Percentiles rank a stretch among this genome's conserved stretches.
Evolutionary conservation across 2,113 vertebrate genomes (phyloP).

Genomic region (Gymnogyps californianus): DNA sequence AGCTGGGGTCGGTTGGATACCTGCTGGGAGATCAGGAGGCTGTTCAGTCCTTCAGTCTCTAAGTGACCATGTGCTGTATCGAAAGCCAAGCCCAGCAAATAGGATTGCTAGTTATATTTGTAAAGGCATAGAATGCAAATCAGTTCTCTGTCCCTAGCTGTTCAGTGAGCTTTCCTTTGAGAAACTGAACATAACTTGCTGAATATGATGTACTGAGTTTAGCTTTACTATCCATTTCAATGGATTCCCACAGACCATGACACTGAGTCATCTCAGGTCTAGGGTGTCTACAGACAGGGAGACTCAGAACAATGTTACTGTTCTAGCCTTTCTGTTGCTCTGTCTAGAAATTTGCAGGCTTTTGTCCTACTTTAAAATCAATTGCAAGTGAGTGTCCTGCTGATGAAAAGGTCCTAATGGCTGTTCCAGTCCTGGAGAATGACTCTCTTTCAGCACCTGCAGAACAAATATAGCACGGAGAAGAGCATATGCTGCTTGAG

Average conservation of each 20-base stretch:
- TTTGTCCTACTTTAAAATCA: background rate
- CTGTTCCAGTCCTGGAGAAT: background rate
- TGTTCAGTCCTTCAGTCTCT: background rate
- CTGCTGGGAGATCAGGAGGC: background rate
- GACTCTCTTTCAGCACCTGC: background rate
- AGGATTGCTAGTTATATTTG: background rate
- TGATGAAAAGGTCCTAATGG: background rate
- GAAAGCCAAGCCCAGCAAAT: background rate
- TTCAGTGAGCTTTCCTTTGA: background rate
- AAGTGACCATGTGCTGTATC: background rate
- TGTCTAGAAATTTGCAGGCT: background rate
- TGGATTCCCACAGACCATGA: background rate
- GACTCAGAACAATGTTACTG: background rate
- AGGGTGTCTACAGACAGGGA: background rate
- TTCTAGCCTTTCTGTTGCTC: background rate
- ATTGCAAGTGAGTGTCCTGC: background rate
- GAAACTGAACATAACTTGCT: background rate
- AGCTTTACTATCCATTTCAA: background rate
- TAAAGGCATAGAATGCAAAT: background rate
- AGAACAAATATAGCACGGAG: background rate
- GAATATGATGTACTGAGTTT: background rate
- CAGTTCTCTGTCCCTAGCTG: background rate
- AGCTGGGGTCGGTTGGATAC: too few relatives aligned
- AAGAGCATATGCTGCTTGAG: background rate
- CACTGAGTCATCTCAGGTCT: background rate